These are phyloP conservation scores for Seriola rivoliana DNA, from an alignment of 2,113 vertebrate genomes.

Conservation along the genomic window DNA sequence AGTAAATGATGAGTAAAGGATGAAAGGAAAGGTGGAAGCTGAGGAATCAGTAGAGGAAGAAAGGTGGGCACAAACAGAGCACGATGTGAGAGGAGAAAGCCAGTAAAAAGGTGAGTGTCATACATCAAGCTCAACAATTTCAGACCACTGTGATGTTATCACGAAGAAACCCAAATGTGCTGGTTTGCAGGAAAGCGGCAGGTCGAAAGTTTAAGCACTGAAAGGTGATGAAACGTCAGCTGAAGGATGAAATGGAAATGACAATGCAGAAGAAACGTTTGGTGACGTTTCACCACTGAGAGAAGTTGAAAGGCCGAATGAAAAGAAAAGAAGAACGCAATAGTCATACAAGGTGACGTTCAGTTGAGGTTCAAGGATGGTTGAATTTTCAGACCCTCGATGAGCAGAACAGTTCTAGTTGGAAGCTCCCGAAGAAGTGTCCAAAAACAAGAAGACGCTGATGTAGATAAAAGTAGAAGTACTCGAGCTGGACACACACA, in stretches of 20 bases:
- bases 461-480: too few relatives aligned
- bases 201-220: too few relatives aligned
- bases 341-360: too few relatives aligned
- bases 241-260: too few relatives aligned
- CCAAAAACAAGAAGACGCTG: neutral
- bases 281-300: too few relatives aligned
- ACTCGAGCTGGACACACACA: neutral
- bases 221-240: too few relatives aligned
- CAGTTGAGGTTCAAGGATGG: too few relatives aligned
- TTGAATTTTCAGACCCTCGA: neutral
- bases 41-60: neutral
- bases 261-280: too few relatives aligned
- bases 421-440: neutral
- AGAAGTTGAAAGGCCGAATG: too few relatives aligned
- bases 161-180: neutral
- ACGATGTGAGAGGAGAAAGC: neutral
- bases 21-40: slow-evolving; percentile 14
- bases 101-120: too few relatives aligned
- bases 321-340: too few relatives aligned
- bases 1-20: neutral
- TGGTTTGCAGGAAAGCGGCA: neutral
- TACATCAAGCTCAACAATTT: slow-evolving; percentile 27
- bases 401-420: neutral
- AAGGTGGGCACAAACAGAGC: neutral
- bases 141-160: slow-evolving; percentile 13